Base-by-base conservation (phyloP, 2,888 invertebrate genomes). In the Caenorhabditis zanzibari region DNA sequence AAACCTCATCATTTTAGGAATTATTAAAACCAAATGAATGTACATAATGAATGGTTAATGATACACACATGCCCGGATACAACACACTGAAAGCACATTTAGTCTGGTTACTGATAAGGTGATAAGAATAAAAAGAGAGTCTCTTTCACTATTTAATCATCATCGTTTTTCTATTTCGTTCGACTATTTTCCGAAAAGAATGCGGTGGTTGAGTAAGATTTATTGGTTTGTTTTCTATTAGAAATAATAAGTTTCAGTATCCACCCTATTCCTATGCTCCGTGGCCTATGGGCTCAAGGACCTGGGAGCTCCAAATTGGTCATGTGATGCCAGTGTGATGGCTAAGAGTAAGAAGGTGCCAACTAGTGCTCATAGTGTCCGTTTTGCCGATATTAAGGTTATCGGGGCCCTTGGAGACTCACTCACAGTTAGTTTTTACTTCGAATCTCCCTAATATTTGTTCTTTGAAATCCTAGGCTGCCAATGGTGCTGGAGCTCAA, bases 331-430 rank as follows among this genome's bases (percentile, higher is more conserved):
- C 14, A 58, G 41, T 49, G 85, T 86, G 12, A 86, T 86, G 86
- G 81, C 79, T 49, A 82, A 77, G 80, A 86, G 86, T 61, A 79
- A 82, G 28, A 77, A 69, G n/a, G 77, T 83, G 10, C 98, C 88
- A 14, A 83, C 84, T 5, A 86, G 81, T 69, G 88, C 82, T 10
- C 83, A 88, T 61, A 82, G 82, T 66, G 85, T 88, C 16, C 82
- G 88, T 16, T 85, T 77, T 35, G 88, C 86, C 2, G 88, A 88
- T 58, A 88, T 88, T 24, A 83, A 86, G 10, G 82, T 88, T 10
- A 84, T 88, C 19, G 88, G 76, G 47, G 88, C 88, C 1, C 61
- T 88, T 7, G 88, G 88, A 54, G 88, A 88, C 68, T 86, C 88
- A 0, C 66, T 88, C n/a, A 86, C 88, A 4, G 88, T 86, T 28